These are phyloP conservation scores for Rhabdornis inornatus DNA, from an alignment of 2,113 vertebrate species.

Conservation along the genomic window DNA sequence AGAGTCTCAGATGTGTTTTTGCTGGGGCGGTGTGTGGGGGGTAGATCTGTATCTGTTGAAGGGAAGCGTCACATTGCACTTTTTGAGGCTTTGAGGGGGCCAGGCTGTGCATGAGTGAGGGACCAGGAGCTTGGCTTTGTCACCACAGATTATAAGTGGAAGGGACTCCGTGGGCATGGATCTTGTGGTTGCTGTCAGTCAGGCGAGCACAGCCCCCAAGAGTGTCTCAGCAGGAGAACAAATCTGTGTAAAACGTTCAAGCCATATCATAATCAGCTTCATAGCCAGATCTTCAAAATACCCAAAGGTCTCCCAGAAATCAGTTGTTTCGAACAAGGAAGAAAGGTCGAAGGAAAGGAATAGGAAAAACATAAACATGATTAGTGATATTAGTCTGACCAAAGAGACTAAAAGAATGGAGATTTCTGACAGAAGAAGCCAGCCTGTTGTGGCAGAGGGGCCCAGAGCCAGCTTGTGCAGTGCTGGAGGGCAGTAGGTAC, in stretches of 20 bases:
- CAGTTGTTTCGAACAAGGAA: background rate
- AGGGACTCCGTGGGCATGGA: background rate
- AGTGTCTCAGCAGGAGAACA: background rate
- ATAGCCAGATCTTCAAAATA: background rate
- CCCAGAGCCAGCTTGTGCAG: background rate
- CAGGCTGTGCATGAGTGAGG: background rate
- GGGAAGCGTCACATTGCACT: conserved; percentile 12
- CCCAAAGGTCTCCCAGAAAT: background rate
- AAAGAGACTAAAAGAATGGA: background rate
- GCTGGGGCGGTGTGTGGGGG: conserved; percentile 57
- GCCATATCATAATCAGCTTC: background rate
- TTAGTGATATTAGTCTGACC: background rate
- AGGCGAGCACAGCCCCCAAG: fast-evolving
- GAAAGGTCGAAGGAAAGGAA: background rate
- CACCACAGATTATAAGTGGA: background rate
- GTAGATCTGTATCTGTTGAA: conserved; percentile 70
- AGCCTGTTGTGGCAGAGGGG: background rate
- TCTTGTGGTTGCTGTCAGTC: background rate
- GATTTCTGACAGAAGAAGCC: background rate
- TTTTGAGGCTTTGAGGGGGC: background rate
- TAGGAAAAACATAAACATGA: background rate
- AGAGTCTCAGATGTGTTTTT: conserved; percentile 65
- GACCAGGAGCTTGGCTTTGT: background rate
- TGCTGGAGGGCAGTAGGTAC: background rate
- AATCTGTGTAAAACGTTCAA: background rate